Base-by-base conservation (phyloP, 2,113 vertebrate genomes). In the Phalacrocorax carbo region DNA sequence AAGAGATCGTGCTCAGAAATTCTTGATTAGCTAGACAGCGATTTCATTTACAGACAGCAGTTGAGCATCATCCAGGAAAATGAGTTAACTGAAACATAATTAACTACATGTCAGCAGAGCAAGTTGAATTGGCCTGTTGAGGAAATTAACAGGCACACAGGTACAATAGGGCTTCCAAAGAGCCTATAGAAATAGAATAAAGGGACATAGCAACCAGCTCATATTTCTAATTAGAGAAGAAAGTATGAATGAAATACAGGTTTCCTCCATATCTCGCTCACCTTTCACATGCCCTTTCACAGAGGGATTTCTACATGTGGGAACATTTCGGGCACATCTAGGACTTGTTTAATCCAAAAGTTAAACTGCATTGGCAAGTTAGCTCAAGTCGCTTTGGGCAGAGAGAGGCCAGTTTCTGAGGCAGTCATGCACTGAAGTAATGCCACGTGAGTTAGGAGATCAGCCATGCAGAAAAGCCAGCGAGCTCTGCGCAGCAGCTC, bases 281-380 rank as follows among this genome's bases (percentile, higher is more conserved):
- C 85, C 87, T 97, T 95, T 97, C 93, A 90, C 89, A 90, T 75
- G 89, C 87, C 78, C 89, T 90, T 96, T 97, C 55, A 48, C 51
- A 66, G 71, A 87, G 51, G 55, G 87, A 85, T 88, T 96, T 94
- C 70, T 86, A 30, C 29, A 19, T 34, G 54, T 17, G 8, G 80
- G 78, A 95, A 93, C 46, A 55, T 81, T 94, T 93, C 93, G 75
- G 91, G 64, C 75, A 77, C 48, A 91, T 80, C 81, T 77, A 93
- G 82, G 93, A 93, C 87, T 76, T 65, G 58, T 60, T 96, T 94
- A 95, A 95, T 95, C 75, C 81, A 46, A 82, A 96, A 97, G 82
- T 82, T 82, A 97, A 96, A 84, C 83, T 7, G 0, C 26, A 49
- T 54, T 93, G 77, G 94, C 95, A 91, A 94, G 70, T 86, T 42